phyloP scores from a whole-genome alignment of 2,888 invertebrate genomes.

The Zygaena filipendulae region DNA sequence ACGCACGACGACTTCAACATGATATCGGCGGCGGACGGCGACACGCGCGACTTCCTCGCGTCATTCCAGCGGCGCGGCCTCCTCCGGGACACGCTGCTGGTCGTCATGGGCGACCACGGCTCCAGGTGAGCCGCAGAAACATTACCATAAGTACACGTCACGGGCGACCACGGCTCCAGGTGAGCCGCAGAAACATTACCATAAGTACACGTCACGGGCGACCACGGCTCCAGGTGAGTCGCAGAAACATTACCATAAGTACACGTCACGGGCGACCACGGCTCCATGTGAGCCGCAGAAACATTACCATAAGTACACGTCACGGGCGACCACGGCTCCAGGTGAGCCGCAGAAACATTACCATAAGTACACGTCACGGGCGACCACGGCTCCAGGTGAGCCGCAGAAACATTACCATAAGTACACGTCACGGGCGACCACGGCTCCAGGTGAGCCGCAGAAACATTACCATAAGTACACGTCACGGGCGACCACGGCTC shows the following conservation, averaged over 20 bases:
- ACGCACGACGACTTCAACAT: conserved; percentile 88
- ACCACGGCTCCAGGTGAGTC: conserved; percentile 89
- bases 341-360: no score
- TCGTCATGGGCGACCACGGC: conserved; percentile 94
- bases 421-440: not conserved
- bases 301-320: no score
- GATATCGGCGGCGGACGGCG: conserved; percentile 81
- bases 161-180: conserved; percentile 94
- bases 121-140: conserved; percentile 78
- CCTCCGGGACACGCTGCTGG: conserved; percentile 80
- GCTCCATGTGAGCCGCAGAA: conserved; percentile 83
- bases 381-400: no score
- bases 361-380: not conserved
- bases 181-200: no score
- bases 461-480: not conserved
- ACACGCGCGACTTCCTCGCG: conserved; percentile 75
- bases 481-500: no score
- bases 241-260: no score
- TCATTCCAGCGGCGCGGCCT: conserved; percentile 69
- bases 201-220: no score
- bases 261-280: conserved; percentile 96
- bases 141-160: no score
- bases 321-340: conserved; percentile 93
- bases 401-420: no score
- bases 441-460: no score